Percentiles rank a stretch among this genome's conserved stretches.
phyloP scores from a whole-genome alignment of 1,140 invertebrate species.

The Popillia japonica region DNA sequence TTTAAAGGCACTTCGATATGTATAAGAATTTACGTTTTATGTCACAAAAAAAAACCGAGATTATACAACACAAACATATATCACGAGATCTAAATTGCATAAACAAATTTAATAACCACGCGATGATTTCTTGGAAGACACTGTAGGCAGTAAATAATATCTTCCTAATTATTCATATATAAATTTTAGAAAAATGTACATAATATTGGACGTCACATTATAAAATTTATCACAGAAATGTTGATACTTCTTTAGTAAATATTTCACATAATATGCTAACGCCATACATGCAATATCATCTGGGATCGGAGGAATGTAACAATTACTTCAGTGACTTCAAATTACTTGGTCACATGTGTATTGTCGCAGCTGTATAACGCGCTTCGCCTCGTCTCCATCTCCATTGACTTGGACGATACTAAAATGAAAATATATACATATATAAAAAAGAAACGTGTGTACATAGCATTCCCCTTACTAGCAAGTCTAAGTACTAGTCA shows the following conservation, averaged over 20 bases:
- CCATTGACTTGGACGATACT: constrained; percentile 96
- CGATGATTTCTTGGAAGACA: constrained; percentile 30
- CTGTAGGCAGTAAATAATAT: constrained; percentile 32
- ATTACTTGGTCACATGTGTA: constrained; percentile 83
- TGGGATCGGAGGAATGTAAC: constrained; percentile 9
- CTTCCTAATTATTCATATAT: constrained; percentile 12
- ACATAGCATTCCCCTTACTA: too few species aligned
- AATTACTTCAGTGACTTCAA: neutral
- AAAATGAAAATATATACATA: constrained; percentile 52
- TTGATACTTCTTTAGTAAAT: constrained; percentile 30
- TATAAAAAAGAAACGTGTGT: too few species aligned
- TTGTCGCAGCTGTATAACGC: constrained; percentile 90
- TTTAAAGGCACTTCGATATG: constrained; percentile 33
- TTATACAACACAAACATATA: too few species aligned
- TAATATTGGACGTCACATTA: constrained; percentile 38
- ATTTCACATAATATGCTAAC: constrained; percentile 18
- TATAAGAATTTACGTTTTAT: constrained; percentile 17
- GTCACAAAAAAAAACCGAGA: neutral
- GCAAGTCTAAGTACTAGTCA: too few species aligned
- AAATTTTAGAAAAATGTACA: constrained; percentile 1
- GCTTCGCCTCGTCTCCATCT: constrained; percentile 87
- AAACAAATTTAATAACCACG: constrained; percentile 14
- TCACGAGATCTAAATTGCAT: neutral
- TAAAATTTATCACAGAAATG: constrained; percentile 44
- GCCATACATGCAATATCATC: neutral